These are phyloP conservation scores for Amphibalanus amphitrite DNA, from an alignment of 1,140 invertebrate species.

Conservation along the genomic window DNA sequence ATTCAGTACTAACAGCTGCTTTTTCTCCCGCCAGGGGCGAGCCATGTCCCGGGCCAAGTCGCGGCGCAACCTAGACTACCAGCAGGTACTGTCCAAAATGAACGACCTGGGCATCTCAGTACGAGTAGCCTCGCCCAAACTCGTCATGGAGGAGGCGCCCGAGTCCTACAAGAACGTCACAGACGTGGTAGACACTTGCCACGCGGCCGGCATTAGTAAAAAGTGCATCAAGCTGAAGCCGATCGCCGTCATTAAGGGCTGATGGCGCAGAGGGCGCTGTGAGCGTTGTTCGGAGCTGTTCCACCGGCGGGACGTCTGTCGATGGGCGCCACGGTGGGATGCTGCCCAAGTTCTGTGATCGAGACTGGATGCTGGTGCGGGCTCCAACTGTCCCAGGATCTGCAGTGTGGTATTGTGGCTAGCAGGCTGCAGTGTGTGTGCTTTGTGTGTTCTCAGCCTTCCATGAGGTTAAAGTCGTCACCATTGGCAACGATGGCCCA, in stretches of 20 bases:
- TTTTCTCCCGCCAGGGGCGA: conserved; percentile 49
- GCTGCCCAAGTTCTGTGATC: not conserved
- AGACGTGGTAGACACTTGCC: conserved; percentile 97
- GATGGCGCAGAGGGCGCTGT: conserved; percentile 20
- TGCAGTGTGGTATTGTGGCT: too few relatives aligned
- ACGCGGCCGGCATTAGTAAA: conserved; percentile 90
- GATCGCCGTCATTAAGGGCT: conserved; percentile 98
- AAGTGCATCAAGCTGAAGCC: conserved; percentile 94
- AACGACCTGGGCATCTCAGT: conserved; percentile 89
- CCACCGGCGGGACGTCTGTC: not conserved
- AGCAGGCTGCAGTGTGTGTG: too few relatives aligned
- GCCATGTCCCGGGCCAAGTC: conserved; percentile 95
- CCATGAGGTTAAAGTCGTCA: too few relatives aligned
- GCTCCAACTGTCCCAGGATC: not conserved
- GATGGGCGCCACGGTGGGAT: too few relatives aligned
- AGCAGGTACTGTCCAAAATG: conserved; percentile 69
- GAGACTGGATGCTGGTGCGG: not conserved
- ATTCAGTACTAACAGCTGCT: too few relatives aligned
- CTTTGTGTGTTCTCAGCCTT: too few relatives aligned
- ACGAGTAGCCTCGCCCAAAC: conserved; percentile 92
- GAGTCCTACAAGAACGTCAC: conserved; percentile 99
- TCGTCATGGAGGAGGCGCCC: conserved; percentile 99
- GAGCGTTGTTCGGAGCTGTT: not conserved
- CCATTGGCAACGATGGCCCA: too few relatives aligned
- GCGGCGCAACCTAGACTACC: conserved; percentile 84